phyloP scores from a whole-genome alignment of 2,888 invertebrate genomes.

The Hemistola chrysoprasaria region DNA sequence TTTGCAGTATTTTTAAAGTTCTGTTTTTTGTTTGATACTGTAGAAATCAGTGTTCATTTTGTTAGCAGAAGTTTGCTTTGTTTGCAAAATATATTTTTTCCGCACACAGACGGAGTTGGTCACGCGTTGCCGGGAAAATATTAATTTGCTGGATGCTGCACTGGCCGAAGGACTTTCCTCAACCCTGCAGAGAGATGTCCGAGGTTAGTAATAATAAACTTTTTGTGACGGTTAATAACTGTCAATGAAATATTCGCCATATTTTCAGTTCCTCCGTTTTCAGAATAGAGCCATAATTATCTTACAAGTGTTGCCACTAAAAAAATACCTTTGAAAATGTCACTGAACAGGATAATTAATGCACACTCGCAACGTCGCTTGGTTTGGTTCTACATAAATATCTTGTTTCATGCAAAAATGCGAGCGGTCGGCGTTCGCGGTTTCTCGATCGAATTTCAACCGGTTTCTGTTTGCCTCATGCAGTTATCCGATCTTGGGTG shows the following conservation, averaged over 20 bases:
- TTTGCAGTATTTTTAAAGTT: constrained; percentile 32
- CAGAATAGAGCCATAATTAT: background rate
- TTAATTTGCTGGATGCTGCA: constrained; percentile 89
- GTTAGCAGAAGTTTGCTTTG: constrained; percentile 1
- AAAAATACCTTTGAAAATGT: constrained; percentile 11
- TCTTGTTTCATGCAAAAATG: constrained; percentile 67
- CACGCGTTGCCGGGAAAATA: constrained; percentile 93
- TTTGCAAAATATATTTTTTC: constrained; percentile 33
- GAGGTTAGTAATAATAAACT: constrained; percentile 82
- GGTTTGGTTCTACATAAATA: constrained; percentile 42
- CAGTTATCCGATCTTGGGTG: constrained; percentile 42
- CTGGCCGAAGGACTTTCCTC: constrained; percentile 81
- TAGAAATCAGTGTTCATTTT: constrained; percentile 1
- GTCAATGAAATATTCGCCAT: no score
- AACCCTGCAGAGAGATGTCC: constrained; percentile 80
- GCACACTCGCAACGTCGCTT: constrained; percentile 43
- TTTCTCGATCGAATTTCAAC: constrained; percentile 52
- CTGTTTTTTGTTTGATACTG: constrained; percentile 1
- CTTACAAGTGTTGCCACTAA: constrained; percentile 15
- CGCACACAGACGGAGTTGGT: constrained; percentile 90
- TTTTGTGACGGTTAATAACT: no score
- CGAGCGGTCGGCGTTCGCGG: constrained; percentile 45
- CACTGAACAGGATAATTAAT: constrained; percentile 36
- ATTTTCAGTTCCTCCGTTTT: no score
- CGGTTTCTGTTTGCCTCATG: constrained; percentile 50